Evolutionary conservation across 92 coral and sea anemone species (phyloP).

Genomic region (Umimayanthus chanpuru): DNA sequence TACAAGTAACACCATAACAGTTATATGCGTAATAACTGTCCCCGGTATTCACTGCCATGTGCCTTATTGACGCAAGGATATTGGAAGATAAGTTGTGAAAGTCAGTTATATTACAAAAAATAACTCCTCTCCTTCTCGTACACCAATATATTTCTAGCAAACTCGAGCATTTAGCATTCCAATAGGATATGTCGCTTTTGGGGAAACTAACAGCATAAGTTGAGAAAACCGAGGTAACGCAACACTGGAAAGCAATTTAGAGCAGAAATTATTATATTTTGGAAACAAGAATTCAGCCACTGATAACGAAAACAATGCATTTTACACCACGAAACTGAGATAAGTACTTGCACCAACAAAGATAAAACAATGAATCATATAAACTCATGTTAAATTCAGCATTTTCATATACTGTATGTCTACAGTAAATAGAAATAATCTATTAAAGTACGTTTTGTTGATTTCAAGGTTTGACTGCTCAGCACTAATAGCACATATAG

Average conservation of each 20-base stretch:
- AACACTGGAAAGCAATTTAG: no score
- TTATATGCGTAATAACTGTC: slow-evolving; percentile 58
- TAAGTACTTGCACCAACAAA: no score
- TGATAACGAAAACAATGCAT: background rate
- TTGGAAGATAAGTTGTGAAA: no score
- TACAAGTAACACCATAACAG: slow-evolving; percentile 82
- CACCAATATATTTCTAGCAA: background rate
- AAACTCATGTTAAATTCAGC: background rate
- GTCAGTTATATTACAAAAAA: no score
- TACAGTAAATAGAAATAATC: no score
- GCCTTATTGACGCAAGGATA: background rate
- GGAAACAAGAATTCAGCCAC: background rate
- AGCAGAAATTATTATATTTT: no score
- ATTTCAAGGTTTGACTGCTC: background rate
- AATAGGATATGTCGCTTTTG: no score
- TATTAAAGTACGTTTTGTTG: background rate
- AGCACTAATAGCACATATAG: no score
- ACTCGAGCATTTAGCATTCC: background rate
- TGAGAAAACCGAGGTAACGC: background rate
- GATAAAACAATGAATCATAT: no score
- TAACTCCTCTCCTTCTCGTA: background rate
- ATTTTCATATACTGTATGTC: background rate
- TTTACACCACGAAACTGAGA: background rate
- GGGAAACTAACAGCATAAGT: no score
- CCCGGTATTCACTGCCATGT: slow-evolving; percentile 3